Conservation (phyloP, 2,797 vertebrate genomes). For the Onychomys arenicola region DNA sequence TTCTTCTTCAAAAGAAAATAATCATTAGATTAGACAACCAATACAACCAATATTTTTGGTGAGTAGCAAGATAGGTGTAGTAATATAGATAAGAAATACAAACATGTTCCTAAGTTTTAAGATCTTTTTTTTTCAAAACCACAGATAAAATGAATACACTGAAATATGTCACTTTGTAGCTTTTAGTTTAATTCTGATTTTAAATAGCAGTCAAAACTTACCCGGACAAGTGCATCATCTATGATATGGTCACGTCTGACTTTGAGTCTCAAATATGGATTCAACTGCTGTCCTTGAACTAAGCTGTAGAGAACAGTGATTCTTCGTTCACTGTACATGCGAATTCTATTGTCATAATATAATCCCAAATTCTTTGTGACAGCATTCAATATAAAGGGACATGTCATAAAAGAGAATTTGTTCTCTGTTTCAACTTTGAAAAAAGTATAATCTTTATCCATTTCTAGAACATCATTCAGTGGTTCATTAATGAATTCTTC, state of each 20-base stretch:
- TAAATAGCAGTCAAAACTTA: constrained; percentile 86
- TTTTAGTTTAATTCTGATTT: background rate
- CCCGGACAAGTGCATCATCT: constrained; percentile 97
- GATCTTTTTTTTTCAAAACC: background rate
- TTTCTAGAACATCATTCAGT: constrained; percentile 98
- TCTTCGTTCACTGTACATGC: constrained; percentile 99
- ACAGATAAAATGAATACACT: constrained; percentile 26
- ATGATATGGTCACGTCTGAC: constrained; percentile 99
- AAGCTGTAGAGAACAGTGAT: constrained; percentile 99
- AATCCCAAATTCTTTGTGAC: constrained; percentile 98
- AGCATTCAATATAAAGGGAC: constrained; percentile 97
- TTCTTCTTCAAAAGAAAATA: background rate
- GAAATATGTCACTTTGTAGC: background rate
- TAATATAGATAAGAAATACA: background rate
- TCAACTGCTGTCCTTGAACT: constrained; percentile 98
- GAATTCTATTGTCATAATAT: constrained; percentile 99
- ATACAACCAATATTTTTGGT: background rate
- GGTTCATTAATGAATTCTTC: constrained; percentile 99
- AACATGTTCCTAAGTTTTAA: background rate
- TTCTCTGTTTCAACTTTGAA: constrained; percentile 99
- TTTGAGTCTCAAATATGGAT: constrained; percentile 97
- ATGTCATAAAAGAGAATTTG: constrained; percentile 99
- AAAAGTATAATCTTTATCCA: constrained; percentile 99
- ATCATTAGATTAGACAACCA: background rate
- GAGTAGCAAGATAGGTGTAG: background rate